phyloP scores from a whole-genome alignment of 2,113 vertebrate species.

The Vulpes lagopus region DNA sequence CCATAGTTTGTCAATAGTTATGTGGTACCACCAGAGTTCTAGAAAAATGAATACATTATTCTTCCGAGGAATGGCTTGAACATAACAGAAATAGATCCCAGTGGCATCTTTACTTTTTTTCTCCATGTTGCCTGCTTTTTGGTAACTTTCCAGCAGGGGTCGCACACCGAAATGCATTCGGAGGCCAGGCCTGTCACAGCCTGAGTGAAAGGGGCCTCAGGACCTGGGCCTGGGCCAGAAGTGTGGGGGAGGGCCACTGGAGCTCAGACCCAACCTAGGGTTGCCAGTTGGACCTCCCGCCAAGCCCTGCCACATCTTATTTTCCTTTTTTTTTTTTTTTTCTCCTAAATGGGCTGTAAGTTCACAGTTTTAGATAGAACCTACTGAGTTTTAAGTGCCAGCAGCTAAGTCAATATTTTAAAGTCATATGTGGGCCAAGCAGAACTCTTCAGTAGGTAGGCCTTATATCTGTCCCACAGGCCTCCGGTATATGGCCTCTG shows the following conservation, averaged over 20 bases:
- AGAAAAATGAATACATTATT: constrained; percentile 73
- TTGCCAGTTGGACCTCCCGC: not conserved
- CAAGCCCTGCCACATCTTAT: not conserved
- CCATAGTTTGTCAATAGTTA: constrained; percentile 68
- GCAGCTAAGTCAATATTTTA: not conserved
- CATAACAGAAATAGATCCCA: constrained; percentile 65
- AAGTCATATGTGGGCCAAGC: not conserved
- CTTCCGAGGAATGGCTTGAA: constrained; percentile 54
- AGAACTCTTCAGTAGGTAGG: not conserved
- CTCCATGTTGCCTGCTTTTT: not conserved
- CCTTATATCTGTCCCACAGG: not conserved
- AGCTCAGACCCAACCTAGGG: not conserved
- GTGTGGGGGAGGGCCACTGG: fast-evolving
- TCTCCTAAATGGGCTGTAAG: not conserved
- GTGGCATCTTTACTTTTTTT: not conserved
- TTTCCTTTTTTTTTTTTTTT: not conserved
- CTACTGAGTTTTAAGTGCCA: not conserved
- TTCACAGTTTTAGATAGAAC: not conserved
- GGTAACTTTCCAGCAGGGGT: constrained; percentile 73
- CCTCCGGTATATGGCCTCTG: not conserved
- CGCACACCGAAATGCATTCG: constrained; percentile 9
- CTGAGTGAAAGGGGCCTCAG: not conserved
- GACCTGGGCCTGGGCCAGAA: fast-evolving
- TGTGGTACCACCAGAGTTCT: constrained; percentile 52
- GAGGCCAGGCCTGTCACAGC: not conserved